Evolutionary conservation across 2,113 vertebrate species (phyloP).

Genomic region (Prochilodus magdalenae): DNA sequence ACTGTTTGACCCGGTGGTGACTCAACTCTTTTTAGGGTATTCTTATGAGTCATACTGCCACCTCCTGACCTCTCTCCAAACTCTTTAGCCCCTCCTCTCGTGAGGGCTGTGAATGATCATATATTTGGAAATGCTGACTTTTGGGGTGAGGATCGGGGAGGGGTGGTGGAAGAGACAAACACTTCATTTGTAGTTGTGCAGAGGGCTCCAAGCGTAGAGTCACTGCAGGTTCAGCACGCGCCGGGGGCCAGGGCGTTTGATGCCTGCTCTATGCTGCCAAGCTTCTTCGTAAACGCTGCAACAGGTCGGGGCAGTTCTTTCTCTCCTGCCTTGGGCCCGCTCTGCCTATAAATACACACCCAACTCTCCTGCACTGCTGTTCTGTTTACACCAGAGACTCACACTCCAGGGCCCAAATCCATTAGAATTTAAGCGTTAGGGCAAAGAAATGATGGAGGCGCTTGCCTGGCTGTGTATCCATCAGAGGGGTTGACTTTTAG

Average conservation of each 20-base stretch:
- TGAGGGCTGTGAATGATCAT: conserved; percentile 41
- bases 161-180: conserved; percentile 45
- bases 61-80: conserved; percentile 41
- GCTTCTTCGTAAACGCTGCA: conserved; percentile 32
- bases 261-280: conserved; percentile 18
- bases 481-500: neutral
- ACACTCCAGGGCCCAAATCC: conserved; percentile 14
- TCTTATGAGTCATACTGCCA: conserved; percentile 35
- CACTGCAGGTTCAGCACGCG: conserved; percentile 27
- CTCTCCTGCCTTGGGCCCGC: conserved; percentile 14
- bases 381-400: conserved; percentile 16
- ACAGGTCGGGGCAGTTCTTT: conserved; percentile 35
- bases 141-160: neutral
- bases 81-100: neutral
- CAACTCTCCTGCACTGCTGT: conserved; percentile 23
- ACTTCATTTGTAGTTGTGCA: conserved; percentile 37
- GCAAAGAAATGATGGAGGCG: conserved; percentile 8
- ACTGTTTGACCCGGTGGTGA: conserved; percentile 11
- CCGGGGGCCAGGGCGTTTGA: conserved; percentile 39
- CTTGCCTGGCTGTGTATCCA: conserved; percentile 9
- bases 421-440: conserved; percentile 3
- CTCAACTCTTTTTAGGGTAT: conserved; percentile 38
- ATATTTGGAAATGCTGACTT: conserved; percentile 22
- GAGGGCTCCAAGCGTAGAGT: conserved; percentile 27
- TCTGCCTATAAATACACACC: conserved; percentile 35